Evolutionary conservation across 2,797 vertebrate genomes (phyloP).

Genomic region (Pristis pectinata): DNA sequence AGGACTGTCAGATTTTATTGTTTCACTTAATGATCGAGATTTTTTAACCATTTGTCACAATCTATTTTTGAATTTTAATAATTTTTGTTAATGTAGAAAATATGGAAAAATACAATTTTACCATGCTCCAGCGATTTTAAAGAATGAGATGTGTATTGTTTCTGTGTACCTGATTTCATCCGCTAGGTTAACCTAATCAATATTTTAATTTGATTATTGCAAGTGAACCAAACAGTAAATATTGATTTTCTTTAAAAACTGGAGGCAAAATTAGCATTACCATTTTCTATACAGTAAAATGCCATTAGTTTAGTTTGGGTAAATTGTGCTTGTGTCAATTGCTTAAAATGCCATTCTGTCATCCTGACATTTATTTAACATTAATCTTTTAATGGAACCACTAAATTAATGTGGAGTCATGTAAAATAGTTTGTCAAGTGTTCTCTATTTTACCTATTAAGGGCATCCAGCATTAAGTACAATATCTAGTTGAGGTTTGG

Average conservation of each 20-base stretch:
- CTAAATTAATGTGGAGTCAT: background rate
- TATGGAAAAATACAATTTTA: background rate
- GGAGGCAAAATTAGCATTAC: background rate
- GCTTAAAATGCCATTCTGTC: background rate
- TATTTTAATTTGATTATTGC: background rate
- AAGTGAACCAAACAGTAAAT: background rate
- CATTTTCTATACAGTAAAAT: background rate
- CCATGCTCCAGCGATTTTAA: background rate
- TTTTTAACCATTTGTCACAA: too few species aligned
- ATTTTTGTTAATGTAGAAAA: background rate
- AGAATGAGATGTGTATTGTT: background rate
- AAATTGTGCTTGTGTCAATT: background rate
- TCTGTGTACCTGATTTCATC: background rate
- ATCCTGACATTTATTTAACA: background rate
- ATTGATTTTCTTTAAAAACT: background rate
- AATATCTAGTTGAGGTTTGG: background rate
- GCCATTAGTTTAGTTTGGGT: background rate
- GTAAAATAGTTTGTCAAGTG: background rate
- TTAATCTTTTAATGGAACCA: background rate
- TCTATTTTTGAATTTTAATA: too few species aligned
- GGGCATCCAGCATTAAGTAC: too few species aligned
- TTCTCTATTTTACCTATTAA: background rate
- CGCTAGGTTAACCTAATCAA: background rate
- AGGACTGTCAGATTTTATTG: too few species aligned
- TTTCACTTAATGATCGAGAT: too few species aligned